Base-by-base conservation (phyloP, 2,797 vertebrate species). In the Catharus ustulatus region DNA sequence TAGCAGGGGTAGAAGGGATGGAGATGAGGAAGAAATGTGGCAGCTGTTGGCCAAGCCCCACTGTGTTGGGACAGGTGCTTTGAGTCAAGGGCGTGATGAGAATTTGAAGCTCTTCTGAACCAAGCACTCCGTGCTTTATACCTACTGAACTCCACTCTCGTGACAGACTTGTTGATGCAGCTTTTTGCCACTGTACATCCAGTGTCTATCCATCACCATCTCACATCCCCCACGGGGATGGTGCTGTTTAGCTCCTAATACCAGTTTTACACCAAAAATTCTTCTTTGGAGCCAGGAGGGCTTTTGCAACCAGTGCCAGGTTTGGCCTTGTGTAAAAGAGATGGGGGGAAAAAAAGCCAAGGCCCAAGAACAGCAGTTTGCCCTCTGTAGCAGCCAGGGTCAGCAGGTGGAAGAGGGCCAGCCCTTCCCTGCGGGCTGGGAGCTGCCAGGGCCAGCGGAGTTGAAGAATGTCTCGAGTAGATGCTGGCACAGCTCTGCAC, bases 401-500 rank as follows among this genome's bases (percentile, higher is more conserved):
- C 11, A 1, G 61, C 19, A 17, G n/a, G 64, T 32, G 27, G 55
- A 46, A 74, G 46, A 13, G 12, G 61, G 40, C 32, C 14, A 8
- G 48, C n/a, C 23, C 57, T 68, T 55, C 36, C 59, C 42, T 42
- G 42, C 0, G 0, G 11, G 32, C 24, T 36, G 32, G 48, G 46
- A 61, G 59, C 55, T 78, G 34, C 46, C 0, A 1, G 72, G 48
- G 11, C 6, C 2, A 0, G 32, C 1, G 0, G 32, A 14, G 15
- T 59, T 76, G 38, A 59, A 52, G 18, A 15, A 4, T 15, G 22
- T 30, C 38, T 57, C 0, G 0, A 40, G 26, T 24, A 34, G 58
- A 20, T 36, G 36, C 72, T 55, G 61, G 40, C 55, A 51, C n/a
- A 67, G 45, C 48, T 54, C 55, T 10, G 24, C 6, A 0, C 34